Evolutionary conservation across 2,113 vertebrate genomes (phyloP).

Genomic region (Microtus richardsoni): DNA sequence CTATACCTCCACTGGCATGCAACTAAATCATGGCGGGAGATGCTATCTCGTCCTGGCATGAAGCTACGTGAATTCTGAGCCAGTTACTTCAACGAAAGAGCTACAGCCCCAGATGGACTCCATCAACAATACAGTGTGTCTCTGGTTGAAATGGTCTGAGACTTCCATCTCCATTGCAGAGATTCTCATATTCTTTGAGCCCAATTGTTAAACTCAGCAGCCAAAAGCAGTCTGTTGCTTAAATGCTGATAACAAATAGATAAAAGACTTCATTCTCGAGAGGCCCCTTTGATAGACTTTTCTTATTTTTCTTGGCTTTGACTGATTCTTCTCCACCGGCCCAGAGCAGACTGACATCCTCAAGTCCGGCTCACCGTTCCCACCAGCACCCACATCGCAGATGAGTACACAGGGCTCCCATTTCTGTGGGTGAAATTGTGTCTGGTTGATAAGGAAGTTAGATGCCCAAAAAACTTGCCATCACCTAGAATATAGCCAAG

Average conservation of each 20-base stretch:
- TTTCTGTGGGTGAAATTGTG: constrained; percentile 34
- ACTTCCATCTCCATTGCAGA: neutral
- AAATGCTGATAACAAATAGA: constrained; percentile 13
- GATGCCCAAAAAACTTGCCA: neutral
- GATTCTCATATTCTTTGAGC: constrained; percentile 41
- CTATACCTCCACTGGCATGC: neutral
- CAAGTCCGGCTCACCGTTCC: neutral
- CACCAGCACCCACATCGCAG: neutral
- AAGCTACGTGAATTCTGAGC: neutral
- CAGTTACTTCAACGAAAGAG: neutral
- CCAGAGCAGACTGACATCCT: neutral
- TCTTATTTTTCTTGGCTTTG: constrained; percentile 28
- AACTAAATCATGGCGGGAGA: neutral
- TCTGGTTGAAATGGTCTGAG: neutral
- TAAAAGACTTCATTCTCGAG: neutral
- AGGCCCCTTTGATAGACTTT: constrained; percentile 9
- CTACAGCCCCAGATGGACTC: neutral
- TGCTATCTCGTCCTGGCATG: neutral
- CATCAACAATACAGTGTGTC: constrained; percentile 12
- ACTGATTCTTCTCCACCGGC: neutral
- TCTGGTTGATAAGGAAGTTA: neutral
- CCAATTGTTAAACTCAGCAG: constrained; percentile 2
- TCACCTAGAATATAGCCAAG: neutral
- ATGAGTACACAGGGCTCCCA: neutral
- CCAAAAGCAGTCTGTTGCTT: constrained; percentile 20